Conservation (phyloP, 2,113 vertebrate genomes). For the Trogon melanurus region DNA sequence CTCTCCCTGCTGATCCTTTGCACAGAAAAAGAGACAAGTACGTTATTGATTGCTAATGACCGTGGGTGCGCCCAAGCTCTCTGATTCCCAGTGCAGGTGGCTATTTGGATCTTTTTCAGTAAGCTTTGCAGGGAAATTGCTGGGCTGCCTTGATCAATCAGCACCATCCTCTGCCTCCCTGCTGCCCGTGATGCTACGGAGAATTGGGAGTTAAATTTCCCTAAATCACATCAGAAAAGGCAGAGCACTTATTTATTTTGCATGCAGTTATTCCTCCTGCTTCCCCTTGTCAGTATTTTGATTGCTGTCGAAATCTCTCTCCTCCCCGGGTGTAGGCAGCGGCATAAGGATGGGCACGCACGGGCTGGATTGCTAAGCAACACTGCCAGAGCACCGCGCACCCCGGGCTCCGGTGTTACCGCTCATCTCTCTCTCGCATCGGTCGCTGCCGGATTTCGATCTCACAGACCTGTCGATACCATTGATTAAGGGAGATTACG, state of each 20-base stretch:
- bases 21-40: background rate
- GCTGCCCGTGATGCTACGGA: rapidly evolving
- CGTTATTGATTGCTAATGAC: background rate
- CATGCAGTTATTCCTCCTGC: background rate
- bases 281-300: background rate
- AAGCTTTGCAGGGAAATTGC: too few relatives aligned
- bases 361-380: background rate
- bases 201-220: background rate
- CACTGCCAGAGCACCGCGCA: background rate
- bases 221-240: background rate
- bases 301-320: background rate
- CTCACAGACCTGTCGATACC: background rate
- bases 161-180: rapidly evolving
- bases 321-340: background rate
- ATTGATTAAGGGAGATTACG: background rate
- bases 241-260: background rate
- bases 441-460: background rate
- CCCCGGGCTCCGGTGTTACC: background rate
- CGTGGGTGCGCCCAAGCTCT: background rate
- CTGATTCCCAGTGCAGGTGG: background rate
- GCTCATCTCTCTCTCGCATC: background rate
- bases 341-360: background rate
- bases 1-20: background rate
- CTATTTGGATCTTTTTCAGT: background rate
- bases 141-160: background rate